phyloP scores from a whole-genome alignment of 2,113 vertebrate species.

The Dermatemys mawii region DNA sequence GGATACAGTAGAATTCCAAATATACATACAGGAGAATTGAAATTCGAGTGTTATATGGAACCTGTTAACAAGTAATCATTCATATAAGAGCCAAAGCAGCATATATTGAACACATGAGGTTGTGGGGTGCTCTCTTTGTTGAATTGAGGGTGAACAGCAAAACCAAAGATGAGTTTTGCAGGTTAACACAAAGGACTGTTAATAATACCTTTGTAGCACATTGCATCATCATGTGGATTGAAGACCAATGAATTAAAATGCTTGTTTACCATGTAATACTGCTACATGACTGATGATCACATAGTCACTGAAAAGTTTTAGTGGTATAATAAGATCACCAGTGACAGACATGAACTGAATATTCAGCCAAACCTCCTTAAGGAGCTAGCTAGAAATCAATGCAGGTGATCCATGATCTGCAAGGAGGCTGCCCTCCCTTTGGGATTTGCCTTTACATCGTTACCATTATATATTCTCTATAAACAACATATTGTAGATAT shows the following conservation, averaged over 20 bases:
- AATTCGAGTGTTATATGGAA: not conserved
- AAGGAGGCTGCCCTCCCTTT: not conserved
- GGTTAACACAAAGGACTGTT: not conserved
- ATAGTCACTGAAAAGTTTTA: not conserved
- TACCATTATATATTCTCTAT: not conserved
- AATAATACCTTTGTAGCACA: not conserved
- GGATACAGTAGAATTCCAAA: not conserved
- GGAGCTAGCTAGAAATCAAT: not conserved
- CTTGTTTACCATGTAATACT: not conserved
- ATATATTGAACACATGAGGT: not conserved
- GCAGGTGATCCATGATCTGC: not conserved
- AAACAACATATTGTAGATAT: not conserved
- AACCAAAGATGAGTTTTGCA: accelerated
- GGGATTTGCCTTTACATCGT: not conserved
- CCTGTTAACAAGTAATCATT: not conserved
- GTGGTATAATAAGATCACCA: not conserved
- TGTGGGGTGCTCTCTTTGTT: not conserved
- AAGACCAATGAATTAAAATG: not conserved
- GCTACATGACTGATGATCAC: not conserved
- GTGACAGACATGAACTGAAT: not conserved
- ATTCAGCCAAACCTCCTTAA: not conserved
- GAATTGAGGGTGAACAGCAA: not conserved
- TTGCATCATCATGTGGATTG: not conserved
- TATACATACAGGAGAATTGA: not conserved
- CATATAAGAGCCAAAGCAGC: not conserved